These are phyloP conservation scores for Tamias sibiricus DNA, from an alignment of 2,113 vertebrate species.

Conservation along the genomic window DNA sequence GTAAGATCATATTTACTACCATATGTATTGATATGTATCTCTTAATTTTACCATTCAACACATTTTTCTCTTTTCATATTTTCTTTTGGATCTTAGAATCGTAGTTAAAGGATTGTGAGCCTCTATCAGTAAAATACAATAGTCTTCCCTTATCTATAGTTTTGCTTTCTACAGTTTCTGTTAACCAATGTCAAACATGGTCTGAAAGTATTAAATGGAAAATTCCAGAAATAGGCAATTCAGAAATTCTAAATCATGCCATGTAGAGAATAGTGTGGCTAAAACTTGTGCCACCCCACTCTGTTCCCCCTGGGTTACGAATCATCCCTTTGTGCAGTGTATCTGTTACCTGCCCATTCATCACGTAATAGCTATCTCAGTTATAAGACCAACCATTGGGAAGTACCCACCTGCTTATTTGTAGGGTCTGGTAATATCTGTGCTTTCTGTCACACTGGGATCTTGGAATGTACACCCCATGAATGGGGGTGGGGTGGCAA, in stretches of 20 bases:
- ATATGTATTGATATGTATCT: too few relatives aligned
- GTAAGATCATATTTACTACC: neutral
- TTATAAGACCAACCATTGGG: neutral
- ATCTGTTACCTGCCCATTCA: neutral
- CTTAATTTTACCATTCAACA: too few relatives aligned
- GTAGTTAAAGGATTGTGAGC: neutral
- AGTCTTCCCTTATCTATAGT: neutral
- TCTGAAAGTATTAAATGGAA: neutral
- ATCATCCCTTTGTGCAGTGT: neutral
- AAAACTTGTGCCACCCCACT: too few relatives aligned
- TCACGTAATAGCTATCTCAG: neutral
- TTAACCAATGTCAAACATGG: neutral
- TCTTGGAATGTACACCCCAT: neutral
- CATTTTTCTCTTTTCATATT: neutral
- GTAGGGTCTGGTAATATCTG: neutral
- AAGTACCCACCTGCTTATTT: too few relatives aligned
- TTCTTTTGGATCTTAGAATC: slow-evolving; percentile 36
- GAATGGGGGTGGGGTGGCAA: too few relatives aligned
- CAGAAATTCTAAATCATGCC: neutral
- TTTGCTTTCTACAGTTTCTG: neutral
- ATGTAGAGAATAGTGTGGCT: neutral
- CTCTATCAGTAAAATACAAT: neutral
- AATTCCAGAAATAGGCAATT: neutral
- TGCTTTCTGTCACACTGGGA: neutral
- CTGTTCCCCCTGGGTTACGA: too few relatives aligned